Percentiles rank a stretch among this genome's conserved stretches.
These are phyloP conservation scores for Iguana delicatissima DNA, from an alignment of 2,797 vertebrate genomes.

Conservation along the genomic window DNA sequence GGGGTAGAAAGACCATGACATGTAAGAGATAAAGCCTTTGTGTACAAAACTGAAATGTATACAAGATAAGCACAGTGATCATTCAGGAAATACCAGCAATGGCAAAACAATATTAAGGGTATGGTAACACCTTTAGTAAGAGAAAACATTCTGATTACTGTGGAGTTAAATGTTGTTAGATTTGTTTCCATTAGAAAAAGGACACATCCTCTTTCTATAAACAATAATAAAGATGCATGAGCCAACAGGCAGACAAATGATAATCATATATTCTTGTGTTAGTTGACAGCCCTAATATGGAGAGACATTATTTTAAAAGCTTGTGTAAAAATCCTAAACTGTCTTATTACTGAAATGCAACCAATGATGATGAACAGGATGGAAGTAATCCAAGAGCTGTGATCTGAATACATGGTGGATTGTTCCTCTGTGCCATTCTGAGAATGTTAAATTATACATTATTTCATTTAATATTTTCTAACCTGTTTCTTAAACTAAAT, in stretches of 20 bases:
- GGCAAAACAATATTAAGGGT: no score
- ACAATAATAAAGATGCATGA: not conserved
- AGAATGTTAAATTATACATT: not conserved
- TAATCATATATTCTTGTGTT: not conserved
- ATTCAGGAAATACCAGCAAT: not conserved
- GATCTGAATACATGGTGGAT: not conserved
- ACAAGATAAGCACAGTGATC: not conserved
- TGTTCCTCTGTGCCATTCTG: no score
- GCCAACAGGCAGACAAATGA: not conserved
- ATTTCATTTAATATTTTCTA: no score
- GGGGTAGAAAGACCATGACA: not conserved
- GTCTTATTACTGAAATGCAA: not conserved
- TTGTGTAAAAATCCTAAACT: not conserved
- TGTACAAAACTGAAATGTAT: not conserved
- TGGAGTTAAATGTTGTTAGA: no score
- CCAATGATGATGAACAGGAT: not conserved
- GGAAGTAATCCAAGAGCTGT: not conserved
- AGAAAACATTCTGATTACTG: not conserved
- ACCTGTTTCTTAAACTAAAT: not conserved
- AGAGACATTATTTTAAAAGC: not conserved
- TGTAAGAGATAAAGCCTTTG: not conserved
- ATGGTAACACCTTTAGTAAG: not conserved
- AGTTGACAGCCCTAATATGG: not conserved
- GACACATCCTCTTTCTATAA: not conserved
- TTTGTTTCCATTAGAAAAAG: not conserved